Percentiles rank a stretch among this genome's conserved stretches.
Evolutionary conservation across 2,113 vertebrate species (phyloP).

Genomic region (Raja brachyura): DNA sequence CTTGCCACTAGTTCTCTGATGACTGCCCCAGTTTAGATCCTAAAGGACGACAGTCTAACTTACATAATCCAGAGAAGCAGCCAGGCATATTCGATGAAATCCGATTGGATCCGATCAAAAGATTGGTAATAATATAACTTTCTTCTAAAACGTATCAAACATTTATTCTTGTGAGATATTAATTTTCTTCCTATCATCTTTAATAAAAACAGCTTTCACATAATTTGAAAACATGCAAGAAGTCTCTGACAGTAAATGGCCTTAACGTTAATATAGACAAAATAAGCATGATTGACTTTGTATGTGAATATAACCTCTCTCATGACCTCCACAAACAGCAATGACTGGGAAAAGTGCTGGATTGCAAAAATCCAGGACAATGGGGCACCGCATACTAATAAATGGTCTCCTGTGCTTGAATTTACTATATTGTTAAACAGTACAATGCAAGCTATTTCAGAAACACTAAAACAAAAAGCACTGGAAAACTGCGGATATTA

Average conservation of each 20-base stretch:
- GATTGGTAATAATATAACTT: background rate
- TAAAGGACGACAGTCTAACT: background rate
- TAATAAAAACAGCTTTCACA: background rate
- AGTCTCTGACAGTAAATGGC: background rate
- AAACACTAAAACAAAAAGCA: background rate
- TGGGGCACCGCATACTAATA: background rate
- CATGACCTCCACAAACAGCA: constrained; percentile 20
- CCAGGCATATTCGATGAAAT: background rate
- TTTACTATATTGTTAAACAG: constrained; percentile 18
- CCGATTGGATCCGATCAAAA: background rate
- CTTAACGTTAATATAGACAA: background rate
- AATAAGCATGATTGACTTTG: background rate
- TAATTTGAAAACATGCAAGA: background rate
- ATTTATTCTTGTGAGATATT: background rate
- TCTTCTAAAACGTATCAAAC: background rate
- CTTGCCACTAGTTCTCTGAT: background rate
- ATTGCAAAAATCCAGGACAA: background rate
- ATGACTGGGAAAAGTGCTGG: background rate
- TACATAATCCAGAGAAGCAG: background rate
- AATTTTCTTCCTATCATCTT: background rate
- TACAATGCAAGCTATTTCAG: constrained; percentile 7
- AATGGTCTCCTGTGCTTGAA: background rate
- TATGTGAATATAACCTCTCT: background rate
- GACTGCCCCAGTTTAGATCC: background rate
- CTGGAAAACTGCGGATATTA: background rate